Percentiles rank a stretch among this genome's conserved stretches.
These are phyloP conservation scores for Orchestia grillus DNA, from an alignment of 1,140 invertebrate genomes.

Conservation along the genomic window DNA sequence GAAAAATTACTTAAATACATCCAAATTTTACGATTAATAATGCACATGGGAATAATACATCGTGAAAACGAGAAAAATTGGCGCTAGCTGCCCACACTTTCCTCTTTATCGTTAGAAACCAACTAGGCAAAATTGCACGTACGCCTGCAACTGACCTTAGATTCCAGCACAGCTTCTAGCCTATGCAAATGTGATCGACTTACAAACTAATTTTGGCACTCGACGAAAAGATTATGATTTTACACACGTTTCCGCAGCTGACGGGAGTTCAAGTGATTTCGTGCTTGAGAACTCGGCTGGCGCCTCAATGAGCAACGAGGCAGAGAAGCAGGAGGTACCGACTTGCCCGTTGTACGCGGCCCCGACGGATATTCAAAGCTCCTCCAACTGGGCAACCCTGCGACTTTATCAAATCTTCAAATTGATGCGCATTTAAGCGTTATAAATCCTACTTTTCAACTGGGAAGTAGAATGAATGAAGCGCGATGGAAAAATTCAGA, in stretches of 20 bases:
- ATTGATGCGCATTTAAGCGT: not conserved
- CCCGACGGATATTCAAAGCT: not conserved
- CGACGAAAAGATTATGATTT: too few species aligned
- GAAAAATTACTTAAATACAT: not conserved
- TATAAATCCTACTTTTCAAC: not conserved
- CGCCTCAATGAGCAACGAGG: too few species aligned
- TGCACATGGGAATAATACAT: not conserved
- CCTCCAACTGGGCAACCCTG: not conserved
- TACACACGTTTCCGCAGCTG: too few species aligned
- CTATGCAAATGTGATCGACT: too few species aligned
- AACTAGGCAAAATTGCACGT: not conserved
- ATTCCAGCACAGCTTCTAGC: too few species aligned
- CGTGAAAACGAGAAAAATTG: not conserved
- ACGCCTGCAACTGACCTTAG: not conserved
- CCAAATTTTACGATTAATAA: not conserved
- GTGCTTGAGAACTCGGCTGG: too few species aligned
- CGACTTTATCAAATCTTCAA: not conserved
- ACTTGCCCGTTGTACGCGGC: too few species aligned
- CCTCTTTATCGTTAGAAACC: not conserved
- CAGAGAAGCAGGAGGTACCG: too few species aligned
- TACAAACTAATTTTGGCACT: too few species aligned
- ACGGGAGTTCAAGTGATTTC: too few species aligned
- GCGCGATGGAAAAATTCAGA: not conserved
- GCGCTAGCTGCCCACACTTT: not conserved
- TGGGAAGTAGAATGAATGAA: not conserved